Base-by-base conservation (phyloP, 2,113 vertebrate species). In the Chionis minor region DNA sequence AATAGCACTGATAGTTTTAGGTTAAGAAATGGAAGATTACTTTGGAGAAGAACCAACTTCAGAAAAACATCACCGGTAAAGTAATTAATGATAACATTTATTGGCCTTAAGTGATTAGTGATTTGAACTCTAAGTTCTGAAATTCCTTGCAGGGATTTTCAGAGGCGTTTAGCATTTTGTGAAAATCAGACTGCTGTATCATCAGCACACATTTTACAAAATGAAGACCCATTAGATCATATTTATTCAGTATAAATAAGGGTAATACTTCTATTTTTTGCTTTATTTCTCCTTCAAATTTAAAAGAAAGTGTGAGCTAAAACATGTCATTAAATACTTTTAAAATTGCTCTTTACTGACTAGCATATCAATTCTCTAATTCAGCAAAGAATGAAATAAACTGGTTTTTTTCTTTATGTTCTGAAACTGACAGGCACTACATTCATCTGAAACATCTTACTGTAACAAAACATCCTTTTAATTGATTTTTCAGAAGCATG, bases 1-100 rank as follows among this genome's bases (percentile, higher is more conserved):
- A 96, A 99, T 99, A 81, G 99, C 98, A 3, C 99, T 99, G 97
- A 89, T 80, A 69, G 91, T 17, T 85, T 65, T 67, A 51, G 72
- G 98, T 99, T 98, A 99, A 99, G 98, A 98, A 98, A 81, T 6
- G 12, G 40, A 89, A 81, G n/a, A 85, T 56, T 62, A 91, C 10
- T 87, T 91, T 81, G 73, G 58, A 93, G 85, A 81, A 87, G 55
- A 92, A 77, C 1, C 27, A 86, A 56, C n/a, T 86, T 90, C 58
- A 86, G 33, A 81, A 83, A 81, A 91, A 54, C 22, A 77, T 51
- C 54, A 80, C 5, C 75, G 21, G 15, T 45, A 88, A 83, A 89
- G 21, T 47, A 88, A 74, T 42, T 88, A 1, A 45, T 35, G 8
- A 55, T 17, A 62, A 32, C 91, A 69, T 86, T 70, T 67, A 85